These are phyloP conservation scores for Caenorhabditis japonica DNA, from an alignment of 2,888 invertebrate species.

Conservation along the genomic window DNA sequence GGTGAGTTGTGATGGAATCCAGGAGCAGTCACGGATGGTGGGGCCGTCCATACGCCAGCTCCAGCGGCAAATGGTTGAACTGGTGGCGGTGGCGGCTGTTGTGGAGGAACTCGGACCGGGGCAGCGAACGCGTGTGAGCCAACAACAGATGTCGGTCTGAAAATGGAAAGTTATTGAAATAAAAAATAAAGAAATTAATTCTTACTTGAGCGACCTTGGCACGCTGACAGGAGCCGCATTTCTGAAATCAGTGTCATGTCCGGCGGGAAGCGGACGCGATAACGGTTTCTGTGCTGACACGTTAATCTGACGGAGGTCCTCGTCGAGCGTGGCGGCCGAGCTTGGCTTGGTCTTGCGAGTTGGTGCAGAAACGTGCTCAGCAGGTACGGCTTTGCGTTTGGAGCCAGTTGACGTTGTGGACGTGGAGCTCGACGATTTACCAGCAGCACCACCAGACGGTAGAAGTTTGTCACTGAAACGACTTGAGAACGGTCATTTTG, in stretches of 20 bases:
- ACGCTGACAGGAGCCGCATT: too few species aligned
- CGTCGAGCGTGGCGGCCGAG: conserved; percentile 12
- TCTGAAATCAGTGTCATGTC: too few species aligned
- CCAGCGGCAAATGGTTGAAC: background rate
- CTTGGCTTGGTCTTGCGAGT: conserved; percentile 22
- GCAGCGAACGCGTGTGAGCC: conserved; percentile 48
- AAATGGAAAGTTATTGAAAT: background rate
- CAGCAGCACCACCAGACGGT: background rate
- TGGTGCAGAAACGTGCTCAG: conserved; percentile 29
- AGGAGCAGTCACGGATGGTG: conserved; percentile 11
- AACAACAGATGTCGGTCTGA: conserved; percentile 40
- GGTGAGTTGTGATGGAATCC: conserved; percentile 16
- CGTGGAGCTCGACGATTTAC: background rate
- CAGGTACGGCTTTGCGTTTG: conserved; percentile 18
- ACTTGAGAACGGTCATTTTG: too few species aligned
- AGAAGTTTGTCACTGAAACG: conserved; percentile 48
- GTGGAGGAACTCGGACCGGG: conserved; percentile 7
- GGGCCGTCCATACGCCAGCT: background rate
- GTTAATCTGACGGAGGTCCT: conserved; percentile 30
- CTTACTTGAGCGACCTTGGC: conserved; percentile 18
- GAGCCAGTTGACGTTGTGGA: conserved; percentile 2
- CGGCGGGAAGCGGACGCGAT: too few species aligned
- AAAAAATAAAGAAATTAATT: background rate
- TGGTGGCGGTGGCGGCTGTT: background rate
- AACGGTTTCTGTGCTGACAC: too few species aligned